A percentile compares a stretch with the other conserved stretches of the same genome.
Evolutionary conservation across 2,797 vertebrate genomes (phyloP).

Genomic region (Argentina silus): DNA sequence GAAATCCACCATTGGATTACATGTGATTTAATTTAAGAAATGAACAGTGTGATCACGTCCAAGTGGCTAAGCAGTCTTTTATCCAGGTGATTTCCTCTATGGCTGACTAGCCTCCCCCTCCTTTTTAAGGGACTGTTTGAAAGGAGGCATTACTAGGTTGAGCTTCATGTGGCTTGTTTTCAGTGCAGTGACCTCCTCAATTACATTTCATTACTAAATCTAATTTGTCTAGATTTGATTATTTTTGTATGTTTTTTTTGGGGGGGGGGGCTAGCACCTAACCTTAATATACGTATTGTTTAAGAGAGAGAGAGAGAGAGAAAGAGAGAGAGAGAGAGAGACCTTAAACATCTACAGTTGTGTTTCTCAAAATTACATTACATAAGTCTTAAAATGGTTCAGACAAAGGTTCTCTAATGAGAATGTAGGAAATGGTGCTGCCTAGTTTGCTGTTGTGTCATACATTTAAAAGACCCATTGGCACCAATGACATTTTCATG

Average conservation of each 20-base stretch:
- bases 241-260: conserved; percentile 42
- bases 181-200: not conserved
- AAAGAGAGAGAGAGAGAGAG: not conserved
- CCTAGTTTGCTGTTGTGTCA: conserved; percentile 49
- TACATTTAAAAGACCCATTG: conserved; percentile 64
- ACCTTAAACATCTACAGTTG: conserved; percentile 13
- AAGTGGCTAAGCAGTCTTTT: conserved; percentile 56
- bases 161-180: too few species aligned
- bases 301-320: not conserved
- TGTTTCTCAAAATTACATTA: conserved; percentile 46
- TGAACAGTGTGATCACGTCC: conserved; percentile 59
- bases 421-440: conserved; percentile 54
- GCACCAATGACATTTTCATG: conserved; percentile 80
- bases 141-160: conserved; percentile 7
- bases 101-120: conserved; percentile 24
- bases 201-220: conserved; percentile 25
- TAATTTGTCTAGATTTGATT: conserved; percentile 45
- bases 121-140: not conserved
- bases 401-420: conserved; percentile 66
- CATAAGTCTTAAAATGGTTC: not conserved
- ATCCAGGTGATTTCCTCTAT: conserved; percentile 73
- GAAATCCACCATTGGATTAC: conserved; percentile 55
- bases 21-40: conserved; percentile 67
- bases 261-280: too few species aligned
- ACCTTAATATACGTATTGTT: conserved; percentile 16